Evolutionary conservation across 2,888 invertebrate genomes (phyloP).

Genomic region (Malthinus seriepunctatus): DNA sequence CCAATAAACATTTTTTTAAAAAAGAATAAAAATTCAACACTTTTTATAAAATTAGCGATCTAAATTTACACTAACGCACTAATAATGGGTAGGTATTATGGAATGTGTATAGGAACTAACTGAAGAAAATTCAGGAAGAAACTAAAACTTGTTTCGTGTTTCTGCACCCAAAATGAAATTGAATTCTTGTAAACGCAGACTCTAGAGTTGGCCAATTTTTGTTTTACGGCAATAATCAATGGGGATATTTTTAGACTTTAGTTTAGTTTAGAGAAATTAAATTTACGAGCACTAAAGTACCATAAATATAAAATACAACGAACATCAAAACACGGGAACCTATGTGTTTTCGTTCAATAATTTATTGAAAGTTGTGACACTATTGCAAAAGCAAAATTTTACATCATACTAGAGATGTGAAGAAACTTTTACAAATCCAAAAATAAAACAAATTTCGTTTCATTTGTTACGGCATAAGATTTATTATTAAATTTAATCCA

Average conservation of each 20-base stretch:
- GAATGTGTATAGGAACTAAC: slow-evolving; percentile 32
- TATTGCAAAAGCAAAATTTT: too few species aligned
- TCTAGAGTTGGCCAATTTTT: slow-evolving; percentile 8
- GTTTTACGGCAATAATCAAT: slow-evolving; percentile 5
- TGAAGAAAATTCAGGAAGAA: slow-evolving; percentile 28
- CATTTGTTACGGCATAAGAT: too few species aligned
- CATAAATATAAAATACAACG: too few species aligned
- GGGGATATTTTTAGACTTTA: slow-evolving; percentile 8
- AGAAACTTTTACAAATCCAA: too few species aligned
- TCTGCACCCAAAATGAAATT: slow-evolving; percentile 1
- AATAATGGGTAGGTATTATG: slow-evolving; percentile 27
- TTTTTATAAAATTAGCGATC: neutral
- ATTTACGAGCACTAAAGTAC: too few species aligned
- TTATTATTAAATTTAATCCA: too few species aligned
- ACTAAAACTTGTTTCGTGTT: slow-evolving; percentile 24
- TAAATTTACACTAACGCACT: slow-evolving; percentile 2
- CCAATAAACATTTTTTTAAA: slow-evolving; percentile 47
- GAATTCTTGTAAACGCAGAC: slow-evolving; percentile 18
- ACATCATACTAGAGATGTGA: too few species aligned
- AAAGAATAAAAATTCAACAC: neutral
- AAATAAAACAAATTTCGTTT: too few species aligned
- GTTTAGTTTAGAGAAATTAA: neutral
- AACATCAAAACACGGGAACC: too few species aligned
- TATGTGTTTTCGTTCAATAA: too few species aligned
- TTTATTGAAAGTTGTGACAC: too few species aligned